Conservation (phyloP, 2,888 invertebrate species). For the Pachymerium ferrugineum region DNA sequence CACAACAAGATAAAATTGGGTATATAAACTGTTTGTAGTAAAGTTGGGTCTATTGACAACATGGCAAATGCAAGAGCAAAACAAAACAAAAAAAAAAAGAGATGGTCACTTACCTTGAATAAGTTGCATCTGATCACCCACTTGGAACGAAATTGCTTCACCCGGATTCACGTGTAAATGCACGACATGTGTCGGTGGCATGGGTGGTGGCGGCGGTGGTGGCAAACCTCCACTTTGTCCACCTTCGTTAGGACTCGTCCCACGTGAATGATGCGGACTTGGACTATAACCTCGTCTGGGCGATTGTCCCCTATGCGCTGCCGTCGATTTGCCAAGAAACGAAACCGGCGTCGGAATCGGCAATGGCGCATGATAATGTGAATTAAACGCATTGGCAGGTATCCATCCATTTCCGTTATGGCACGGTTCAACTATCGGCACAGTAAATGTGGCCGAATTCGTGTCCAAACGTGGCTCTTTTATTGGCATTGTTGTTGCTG, state of each 20-base stretch:
- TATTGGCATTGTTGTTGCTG: background rate
- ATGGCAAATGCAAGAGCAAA: background rate
- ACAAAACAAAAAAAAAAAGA: background rate
- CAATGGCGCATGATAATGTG: background rate
- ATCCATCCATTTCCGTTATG: slow-evolving; percentile 16
- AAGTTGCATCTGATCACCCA: slow-evolving; percentile 67
- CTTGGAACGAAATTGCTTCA: slow-evolving; percentile 68
- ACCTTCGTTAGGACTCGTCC: slow-evolving; percentile 32
- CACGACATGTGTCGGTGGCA: slow-evolving; percentile 57
- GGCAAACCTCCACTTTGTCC: background rate
- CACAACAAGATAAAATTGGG: background rate
- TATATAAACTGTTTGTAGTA: background rate
- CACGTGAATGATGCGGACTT: slow-evolving; percentile 34
- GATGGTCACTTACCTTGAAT: slow-evolving; percentile 60
- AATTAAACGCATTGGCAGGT: background rate
- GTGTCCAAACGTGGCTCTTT: background rate
- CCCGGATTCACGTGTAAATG: slow-evolving; percentile 70
- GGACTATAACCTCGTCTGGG: slow-evolving; percentile 31
- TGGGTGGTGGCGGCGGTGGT: background rate
- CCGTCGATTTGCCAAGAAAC: background rate
- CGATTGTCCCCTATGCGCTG: slow-evolving; percentile 32
- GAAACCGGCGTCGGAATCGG: background rate
- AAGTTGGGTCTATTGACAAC: too few species aligned
- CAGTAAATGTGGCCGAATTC: background rate
- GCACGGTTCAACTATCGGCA: background rate